Evolutionary conservation across 2,113 vertebrate species (phyloP).

Genomic region (Prunella himalayana): DNA sequence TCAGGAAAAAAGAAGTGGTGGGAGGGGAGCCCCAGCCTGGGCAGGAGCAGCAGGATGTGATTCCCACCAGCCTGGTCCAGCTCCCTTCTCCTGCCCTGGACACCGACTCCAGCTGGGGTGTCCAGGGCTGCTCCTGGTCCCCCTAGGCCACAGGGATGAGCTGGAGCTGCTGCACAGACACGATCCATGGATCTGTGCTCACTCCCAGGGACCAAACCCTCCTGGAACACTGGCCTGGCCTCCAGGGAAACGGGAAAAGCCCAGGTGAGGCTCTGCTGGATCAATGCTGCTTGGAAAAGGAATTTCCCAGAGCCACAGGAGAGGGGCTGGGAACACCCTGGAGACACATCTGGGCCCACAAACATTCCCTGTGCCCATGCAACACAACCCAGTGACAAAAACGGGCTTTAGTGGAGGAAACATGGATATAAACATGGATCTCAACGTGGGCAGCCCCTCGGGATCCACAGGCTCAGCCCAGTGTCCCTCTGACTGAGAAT

Average conservation of each 20-base stretch:
- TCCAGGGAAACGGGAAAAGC: accelerated
- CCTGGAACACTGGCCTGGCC: accelerated
- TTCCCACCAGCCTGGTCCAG: neutral
- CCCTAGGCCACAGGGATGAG: neutral
- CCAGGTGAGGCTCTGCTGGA: neutral
- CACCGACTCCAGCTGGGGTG: neutral
- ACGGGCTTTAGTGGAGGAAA: neutral
- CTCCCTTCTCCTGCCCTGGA: neutral
- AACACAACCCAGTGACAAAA: neutral
- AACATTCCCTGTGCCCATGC: neutral
- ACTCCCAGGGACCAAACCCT: neutral
- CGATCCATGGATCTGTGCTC: neutral
- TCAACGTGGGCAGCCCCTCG: accelerated
- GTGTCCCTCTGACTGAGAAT: accelerated
- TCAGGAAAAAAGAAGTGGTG: neutral
- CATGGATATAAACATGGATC: accelerated
- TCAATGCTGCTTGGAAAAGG: neutral
- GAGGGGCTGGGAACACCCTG: neutral
- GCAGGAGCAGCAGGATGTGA: neutral
- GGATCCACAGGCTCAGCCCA: neutral
- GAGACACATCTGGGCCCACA: neutral
- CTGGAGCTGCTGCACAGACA: neutral
- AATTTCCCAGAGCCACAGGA: neutral
- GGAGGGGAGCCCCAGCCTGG: neutral
- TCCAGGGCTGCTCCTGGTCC: neutral